Evolutionary conservation across 2,113 vertebrate genomes (phyloP).

Genomic region (Lonchura striata): DNA sequence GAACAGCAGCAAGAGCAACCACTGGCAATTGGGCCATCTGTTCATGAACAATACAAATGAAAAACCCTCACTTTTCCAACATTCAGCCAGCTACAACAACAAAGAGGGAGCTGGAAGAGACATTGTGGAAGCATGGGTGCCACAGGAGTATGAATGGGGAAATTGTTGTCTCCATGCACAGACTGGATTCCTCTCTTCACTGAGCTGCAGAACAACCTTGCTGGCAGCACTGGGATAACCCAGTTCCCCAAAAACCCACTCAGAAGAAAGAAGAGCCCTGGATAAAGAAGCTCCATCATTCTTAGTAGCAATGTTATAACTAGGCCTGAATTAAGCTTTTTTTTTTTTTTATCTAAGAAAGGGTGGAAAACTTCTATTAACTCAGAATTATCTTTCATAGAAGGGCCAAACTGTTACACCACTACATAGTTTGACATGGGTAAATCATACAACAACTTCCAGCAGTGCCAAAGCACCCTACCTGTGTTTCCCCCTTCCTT

Average conservation of each 20-base stretch:
- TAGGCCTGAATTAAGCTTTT: neutral
- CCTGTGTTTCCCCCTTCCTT: neutral
- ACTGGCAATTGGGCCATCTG: neutral
- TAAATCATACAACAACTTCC: neutral
- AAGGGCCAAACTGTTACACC: neutral
- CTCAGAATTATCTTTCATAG: neutral
- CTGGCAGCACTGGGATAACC: neutral
- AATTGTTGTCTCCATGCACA: neutral
- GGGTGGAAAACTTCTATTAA: neutral
- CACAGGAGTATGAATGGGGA: neutral
- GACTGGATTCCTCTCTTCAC: neutral
- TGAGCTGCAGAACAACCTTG: fast-evolving
- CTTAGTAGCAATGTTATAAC: neutral
- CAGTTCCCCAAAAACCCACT: neutral
- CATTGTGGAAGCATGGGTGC: neutral
- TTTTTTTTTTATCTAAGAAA: neutral
- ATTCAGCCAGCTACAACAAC: neutral
- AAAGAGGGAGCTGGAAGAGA: neutral
- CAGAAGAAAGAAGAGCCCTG: neutral
- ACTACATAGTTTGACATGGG: neutral
- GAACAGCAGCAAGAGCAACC: neutral
- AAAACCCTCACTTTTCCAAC: neutral
- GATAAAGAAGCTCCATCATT: neutral
- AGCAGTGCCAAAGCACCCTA: neutral
- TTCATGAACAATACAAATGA: neutral